These are phyloP conservation scores for Ethmia dodecea DNA, from an alignment of 2,888 invertebrate genomes.

Conservation along the genomic window DNA sequence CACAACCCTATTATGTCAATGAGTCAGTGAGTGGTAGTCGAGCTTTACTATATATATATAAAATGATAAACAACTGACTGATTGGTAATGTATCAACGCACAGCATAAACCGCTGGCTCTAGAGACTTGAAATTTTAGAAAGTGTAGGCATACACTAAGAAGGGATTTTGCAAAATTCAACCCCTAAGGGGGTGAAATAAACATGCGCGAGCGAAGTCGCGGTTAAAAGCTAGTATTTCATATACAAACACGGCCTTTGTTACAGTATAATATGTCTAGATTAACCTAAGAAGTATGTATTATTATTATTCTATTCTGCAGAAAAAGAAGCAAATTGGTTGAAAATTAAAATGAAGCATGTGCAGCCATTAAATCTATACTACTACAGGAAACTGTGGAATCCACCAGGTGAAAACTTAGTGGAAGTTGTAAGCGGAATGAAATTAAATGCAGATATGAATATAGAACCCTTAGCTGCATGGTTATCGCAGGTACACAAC, in stretches of 20 bases:
- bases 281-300: not conserved
- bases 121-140: no score
- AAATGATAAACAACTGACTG: no score
- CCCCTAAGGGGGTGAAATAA: no score
- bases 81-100: no score
- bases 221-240: no score
- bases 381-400: constrained; percentile 60
- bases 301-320: constrained; percentile 28
- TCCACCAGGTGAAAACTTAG: constrained; percentile 40
- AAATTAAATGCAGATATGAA: not conserved
- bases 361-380: constrained; percentile 55
- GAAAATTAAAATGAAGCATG: constrained; percentile 38
- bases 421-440: constrained; percentile 27
- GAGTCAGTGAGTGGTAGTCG: no score
- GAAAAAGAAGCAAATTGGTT: constrained; percentile 60
- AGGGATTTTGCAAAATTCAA: no score
- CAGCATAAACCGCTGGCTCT: no score
- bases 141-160: no score
- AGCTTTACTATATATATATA: no score
- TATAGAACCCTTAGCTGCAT: constrained; percentile 18
- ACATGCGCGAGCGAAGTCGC: no score
- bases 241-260: constrained; percentile 1
- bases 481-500: constrained; percentile 44
- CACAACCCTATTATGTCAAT: no score
- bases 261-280: not conserved